Evolutionary conservation across 2,113 vertebrate species (phyloP).

Genomic region (Perca schrenkii): DNA sequence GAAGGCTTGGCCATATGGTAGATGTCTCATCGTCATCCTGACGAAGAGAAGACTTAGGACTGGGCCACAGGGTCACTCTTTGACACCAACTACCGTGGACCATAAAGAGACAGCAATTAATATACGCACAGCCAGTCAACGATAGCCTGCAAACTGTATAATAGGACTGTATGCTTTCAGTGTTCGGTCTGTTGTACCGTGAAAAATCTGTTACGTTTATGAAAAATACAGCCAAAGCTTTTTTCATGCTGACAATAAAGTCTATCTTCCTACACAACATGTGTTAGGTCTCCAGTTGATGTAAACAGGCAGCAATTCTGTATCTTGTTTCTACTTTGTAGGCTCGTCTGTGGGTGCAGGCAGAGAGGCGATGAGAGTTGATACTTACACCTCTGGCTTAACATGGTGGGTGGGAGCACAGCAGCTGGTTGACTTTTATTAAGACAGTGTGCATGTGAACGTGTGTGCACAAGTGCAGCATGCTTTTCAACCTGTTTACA

Average conservation of each 20-base stretch:
- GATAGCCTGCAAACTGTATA: constrained; percentile 25
- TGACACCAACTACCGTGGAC: constrained; percentile 56
- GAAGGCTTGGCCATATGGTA: constrained; percentile 86
- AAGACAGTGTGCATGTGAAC: constrained; percentile 40
- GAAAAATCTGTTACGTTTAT: constrained; percentile 61
- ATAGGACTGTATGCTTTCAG: constrained; percentile 33
- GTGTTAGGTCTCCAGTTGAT: constrained; percentile 76
- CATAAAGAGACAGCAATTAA: constrained; percentile 63
- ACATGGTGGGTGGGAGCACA: constrained; percentile 70
- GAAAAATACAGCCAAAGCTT: constrained; percentile 52
- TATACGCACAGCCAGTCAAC: constrained; percentile 46
- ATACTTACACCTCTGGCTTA: constrained; percentile 75
- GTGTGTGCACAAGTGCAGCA: background rate
- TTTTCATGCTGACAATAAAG: constrained; percentile 70
- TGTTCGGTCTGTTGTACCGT: constrained; percentile 15
- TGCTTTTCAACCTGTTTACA: constrained; percentile 24
- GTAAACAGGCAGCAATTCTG: constrained; percentile 74
- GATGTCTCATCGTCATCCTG: constrained; percentile 79
- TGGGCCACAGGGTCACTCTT: constrained; percentile 62
- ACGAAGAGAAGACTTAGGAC: constrained; percentile 69
- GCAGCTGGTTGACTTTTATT: constrained; percentile 77
- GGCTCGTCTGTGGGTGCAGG: constrained; percentile 75
- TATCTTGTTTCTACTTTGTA: constrained; percentile 74
- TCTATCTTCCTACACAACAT: constrained; percentile 77
- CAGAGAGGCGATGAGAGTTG: constrained; percentile 65